These are phyloP conservation scores for Pseudomyrmex sp. DNA, from an alignment of 1,140 invertebrate species.

Conservation along the genomic window DNA sequence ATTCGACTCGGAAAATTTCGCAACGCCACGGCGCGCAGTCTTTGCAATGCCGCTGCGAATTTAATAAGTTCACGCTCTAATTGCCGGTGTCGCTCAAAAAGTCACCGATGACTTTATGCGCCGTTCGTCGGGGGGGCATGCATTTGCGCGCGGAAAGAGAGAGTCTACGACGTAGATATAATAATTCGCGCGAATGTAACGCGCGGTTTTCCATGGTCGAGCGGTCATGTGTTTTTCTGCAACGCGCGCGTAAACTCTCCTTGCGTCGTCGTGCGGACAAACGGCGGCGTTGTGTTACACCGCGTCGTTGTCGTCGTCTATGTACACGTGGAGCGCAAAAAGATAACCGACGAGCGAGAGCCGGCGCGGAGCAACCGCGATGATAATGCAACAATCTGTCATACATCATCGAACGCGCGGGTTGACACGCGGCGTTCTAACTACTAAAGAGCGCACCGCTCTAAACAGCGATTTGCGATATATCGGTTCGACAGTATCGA, in stretches of 20 bases:
- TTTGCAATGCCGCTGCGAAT: slow-evolving; percentile 7
- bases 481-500: background rate
- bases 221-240: slow-evolving; percentile 49
- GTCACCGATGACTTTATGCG: slow-evolving; percentile 43
- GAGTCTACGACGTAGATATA: slow-evolving; percentile 21
- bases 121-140: slow-evolving; percentile 2
- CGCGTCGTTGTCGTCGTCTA: background rate
- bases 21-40: background rate
- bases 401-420: slow-evolving; percentile 50
- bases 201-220: slow-evolving; percentile 51
- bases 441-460: slow-evolving; percentile 26
- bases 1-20: background rate
- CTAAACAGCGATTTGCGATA: slow-evolving; percentile 50
- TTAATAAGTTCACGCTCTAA: slow-evolving; percentile 53
- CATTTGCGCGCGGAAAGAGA: slow-evolving; percentile 35
- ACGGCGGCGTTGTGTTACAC: slow-evolving; percentile 25
- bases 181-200: slow-evolving; percentile 59
- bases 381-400: slow-evolving; percentile 60
- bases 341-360: background rate
- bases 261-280: background rate
- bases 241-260: background rate
- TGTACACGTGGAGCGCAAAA: background rate
- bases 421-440: slow-evolving; percentile 32
- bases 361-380: slow-evolving; percentile 24
- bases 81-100: slow-evolving; percentile 50